Conservation (phyloP, 2,113 vertebrate species). For the Myiopsitta monachus region DNA sequence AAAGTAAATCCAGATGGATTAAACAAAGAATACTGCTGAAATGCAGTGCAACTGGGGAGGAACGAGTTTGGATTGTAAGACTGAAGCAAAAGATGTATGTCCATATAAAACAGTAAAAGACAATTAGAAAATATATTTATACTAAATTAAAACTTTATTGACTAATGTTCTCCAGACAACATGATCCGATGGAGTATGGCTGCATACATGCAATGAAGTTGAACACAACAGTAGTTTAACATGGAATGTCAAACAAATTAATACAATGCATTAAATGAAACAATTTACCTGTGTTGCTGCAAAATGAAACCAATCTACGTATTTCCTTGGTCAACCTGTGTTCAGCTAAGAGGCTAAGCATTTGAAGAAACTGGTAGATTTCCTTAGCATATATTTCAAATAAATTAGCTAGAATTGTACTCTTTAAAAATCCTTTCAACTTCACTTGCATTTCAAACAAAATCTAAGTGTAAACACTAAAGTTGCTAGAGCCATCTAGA, state of each 20-base stretch:
- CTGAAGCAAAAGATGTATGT: neutral
- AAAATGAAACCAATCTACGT: slow-evolving; percentile 66
- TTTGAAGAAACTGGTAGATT: slow-evolving; percentile 74
- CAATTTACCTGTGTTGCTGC: slow-evolving; percentile 67
- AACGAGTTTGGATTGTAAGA: neutral
- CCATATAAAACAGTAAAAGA: slow-evolving; percentile 15
- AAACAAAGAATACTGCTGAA: neutral
- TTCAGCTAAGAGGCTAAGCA: slow-evolving; percentile 58
- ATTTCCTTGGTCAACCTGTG: slow-evolving; percentile 62
- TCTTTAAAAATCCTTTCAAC: slow-evolving; percentile 81
- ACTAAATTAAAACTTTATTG: slow-evolving; percentile 97
- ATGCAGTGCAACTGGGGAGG: neutral
- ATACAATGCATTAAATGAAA: slow-evolving; percentile 73
- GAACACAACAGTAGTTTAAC: slow-evolving; percentile 87
- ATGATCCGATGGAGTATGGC: slow-evolving; percentile 78
- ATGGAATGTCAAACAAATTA: slow-evolving; percentile 82
- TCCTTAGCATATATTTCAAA: slow-evolving; percentile 81
- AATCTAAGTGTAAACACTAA: slow-evolving; percentile 92
- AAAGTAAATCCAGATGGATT: slow-evolving; percentile 16
- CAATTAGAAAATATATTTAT: slow-evolving; percentile 62
- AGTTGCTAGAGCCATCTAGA: slow-evolving; percentile 82
- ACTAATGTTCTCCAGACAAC: slow-evolving; percentile 90
- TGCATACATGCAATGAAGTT: slow-evolving; percentile 85
- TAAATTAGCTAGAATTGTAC: slow-evolving; percentile 93
- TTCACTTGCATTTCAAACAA: slow-evolving; percentile 83